These are phyloP conservation scores for Dendrolimus punctatus DNA, from an alignment of 1,140 invertebrate genomes.

Conservation along the genomic window DNA sequence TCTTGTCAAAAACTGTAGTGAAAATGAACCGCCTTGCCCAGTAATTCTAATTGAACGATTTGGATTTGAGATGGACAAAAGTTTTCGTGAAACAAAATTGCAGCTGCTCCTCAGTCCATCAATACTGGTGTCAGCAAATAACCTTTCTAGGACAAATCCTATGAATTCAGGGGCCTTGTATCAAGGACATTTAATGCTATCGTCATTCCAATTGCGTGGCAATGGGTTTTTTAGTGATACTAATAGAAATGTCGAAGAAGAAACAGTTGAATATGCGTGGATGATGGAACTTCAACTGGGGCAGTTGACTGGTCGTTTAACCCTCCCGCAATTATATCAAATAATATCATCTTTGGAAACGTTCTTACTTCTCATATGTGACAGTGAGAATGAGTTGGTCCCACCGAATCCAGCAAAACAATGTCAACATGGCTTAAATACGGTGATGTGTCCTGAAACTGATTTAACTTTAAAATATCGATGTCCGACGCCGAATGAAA, in stretches of 20 bases:
- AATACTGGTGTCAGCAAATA: conserved; percentile 85
- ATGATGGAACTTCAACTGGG: conserved; percentile 87
- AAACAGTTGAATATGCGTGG: conserved; percentile 98
- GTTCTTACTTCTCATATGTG: conserved; percentile 87
- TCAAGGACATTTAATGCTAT: conserved; percentile 92
- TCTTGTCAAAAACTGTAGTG: conserved; percentile 89
- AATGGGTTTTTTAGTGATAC: conserved; percentile 98
- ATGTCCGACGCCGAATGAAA: conserved; percentile 90
- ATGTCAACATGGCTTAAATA: conserved; percentile 90
- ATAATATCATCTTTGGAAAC: conserved; percentile 91
- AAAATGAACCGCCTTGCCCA: conserved; percentile 91
- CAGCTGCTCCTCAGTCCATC: conserved; percentile 94
- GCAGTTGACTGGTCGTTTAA: conserved; percentile 85
- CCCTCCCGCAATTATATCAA: conserved; percentile 87
- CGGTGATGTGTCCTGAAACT: conserved; percentile 82
- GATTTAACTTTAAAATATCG: conserved; percentile 80
- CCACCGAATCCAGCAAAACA: conserved; percentile 82
- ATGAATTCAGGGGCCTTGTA: conserved; percentile 77
- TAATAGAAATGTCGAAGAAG: conserved; percentile 90
- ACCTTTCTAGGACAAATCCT: conserved; percentile 74
- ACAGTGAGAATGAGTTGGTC: conserved; percentile 91
- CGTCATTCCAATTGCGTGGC: conserved; percentile 91
- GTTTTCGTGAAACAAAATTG: conserved; percentile 90
- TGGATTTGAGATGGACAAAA: conserved; percentile 97
- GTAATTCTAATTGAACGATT: conserved; percentile 91